Percentiles rank a stretch among this genome's conserved stretches.
phyloP scores from a whole-genome alignment of 2,797 vertebrate species.

The Coluber constrictor region DNA sequence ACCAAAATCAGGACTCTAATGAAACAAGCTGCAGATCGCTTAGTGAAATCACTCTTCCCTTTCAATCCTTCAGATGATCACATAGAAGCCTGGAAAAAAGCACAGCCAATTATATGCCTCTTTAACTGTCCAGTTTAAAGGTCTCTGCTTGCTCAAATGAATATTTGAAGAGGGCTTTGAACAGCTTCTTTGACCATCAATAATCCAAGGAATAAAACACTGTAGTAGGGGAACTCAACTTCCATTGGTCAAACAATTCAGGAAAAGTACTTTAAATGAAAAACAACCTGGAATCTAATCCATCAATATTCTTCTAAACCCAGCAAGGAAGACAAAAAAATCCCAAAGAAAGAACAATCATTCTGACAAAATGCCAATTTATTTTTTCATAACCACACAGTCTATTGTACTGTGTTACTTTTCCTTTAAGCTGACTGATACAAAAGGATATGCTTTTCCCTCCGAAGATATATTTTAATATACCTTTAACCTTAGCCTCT shows the following conservation, averaged over 20 bases:
- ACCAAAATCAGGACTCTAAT: background rate
- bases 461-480: background rate
- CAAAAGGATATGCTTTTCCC: constrained; percentile 11
- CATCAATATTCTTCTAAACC: background rate
- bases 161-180: background rate
- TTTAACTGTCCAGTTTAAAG: background rate
- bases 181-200: background rate
- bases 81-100: background rate
- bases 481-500: background rate
- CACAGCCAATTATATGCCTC: background rate
- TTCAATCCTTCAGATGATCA: background rate
- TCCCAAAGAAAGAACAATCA: background rate
- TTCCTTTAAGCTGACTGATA: constrained; percentile 31
- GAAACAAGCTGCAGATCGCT: background rate
- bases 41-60: background rate
- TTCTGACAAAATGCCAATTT: background rate
- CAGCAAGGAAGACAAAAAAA: background rate
- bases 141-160: background rate
- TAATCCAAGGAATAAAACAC: background rate
- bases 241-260: background rate
- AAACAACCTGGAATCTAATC: background rate
- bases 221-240: background rate
- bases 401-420: background rate
- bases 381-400: background rate
- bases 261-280: background rate